Base-by-base conservation (phyloP, 64 coral and sea anemone genomes). In the Stichodactyla mertensii region DNA sequence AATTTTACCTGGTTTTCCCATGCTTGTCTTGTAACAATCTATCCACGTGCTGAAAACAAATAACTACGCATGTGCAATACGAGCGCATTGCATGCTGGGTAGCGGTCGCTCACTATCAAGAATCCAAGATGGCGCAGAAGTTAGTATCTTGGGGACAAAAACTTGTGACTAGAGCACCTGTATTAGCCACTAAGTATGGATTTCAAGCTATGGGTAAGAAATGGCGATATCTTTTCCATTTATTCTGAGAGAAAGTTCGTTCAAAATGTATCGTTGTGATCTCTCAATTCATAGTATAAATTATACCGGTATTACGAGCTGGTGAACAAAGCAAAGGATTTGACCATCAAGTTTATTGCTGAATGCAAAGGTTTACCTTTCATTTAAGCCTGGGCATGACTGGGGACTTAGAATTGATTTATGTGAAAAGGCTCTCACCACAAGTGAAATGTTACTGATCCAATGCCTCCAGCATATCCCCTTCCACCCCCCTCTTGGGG, bases 111-210 rank as follows among this genome's bases (percentile, higher is more conserved):
- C 78, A 16, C 55, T 84, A 58, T 54, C 79, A 64, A 80, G 59
- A 64, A 92, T 90, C 91, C 91, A 94, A 95, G 84, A 95, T 95
- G 94, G 94, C 94, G 94, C 94, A 95, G 85, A 95, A 92, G 79
- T 16, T 92, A 55, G 88, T 86, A 4, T 89, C 92, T 54, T 92
- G 89, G 86, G 94, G 94, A 20, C 88, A 92, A 64, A 95, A 54
- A 84, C 27, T 95, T 74, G 94, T 60, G 4, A 69, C 85, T 6
- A 88, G 84, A 87, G 88, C 91, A 57, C 94, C 94, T 55, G 91
- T 87, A 79, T 27, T 95, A 31, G 94, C 85, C 11, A 95, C 94
- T 87, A 95, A 84, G 62, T 82, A 79, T 64, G 85, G 86, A 71
- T 95, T 95, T 77, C 91, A 92, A 90, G 91, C 87, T 13, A 51